Conservation (phyloP, 1,140 invertebrate genomes). For the Ceratosolen solmsi region DNA sequence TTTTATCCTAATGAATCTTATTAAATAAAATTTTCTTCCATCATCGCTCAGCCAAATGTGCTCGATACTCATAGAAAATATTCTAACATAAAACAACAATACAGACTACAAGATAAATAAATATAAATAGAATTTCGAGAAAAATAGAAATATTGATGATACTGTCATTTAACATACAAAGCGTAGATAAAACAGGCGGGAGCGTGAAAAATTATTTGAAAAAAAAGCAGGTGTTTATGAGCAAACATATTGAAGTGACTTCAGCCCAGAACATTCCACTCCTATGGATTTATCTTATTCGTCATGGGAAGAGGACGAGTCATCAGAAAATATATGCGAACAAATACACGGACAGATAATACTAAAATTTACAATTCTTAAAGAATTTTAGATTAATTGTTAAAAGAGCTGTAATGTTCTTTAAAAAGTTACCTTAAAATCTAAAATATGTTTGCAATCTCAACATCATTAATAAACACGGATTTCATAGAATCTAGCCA, state of each 20-base stretch:
- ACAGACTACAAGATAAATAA: too few relatives aligned
- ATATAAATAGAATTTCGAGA: neutral
- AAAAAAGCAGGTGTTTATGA: conserved; percentile 59
- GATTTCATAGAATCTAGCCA: neutral
- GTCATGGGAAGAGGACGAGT: conserved; percentile 5
- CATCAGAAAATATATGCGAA: neutral
- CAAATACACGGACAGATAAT: too few relatives aligned
- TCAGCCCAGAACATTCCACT: conserved; percentile 49
- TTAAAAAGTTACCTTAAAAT: neutral
- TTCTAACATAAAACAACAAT: too few relatives aligned
- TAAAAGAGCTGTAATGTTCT: neutral
- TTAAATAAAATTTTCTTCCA: too few relatives aligned
- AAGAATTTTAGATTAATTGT: neutral
- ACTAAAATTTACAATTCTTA: neutral
- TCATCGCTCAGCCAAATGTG: too few relatives aligned
- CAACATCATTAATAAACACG: neutral
- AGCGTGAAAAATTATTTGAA: conserved; percentile 60
- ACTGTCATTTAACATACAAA: conserved; percentile 5
- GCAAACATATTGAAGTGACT: conserved; percentile 48
- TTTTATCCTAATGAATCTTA: too few relatives aligned
- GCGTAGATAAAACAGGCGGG: conserved; percentile 13
- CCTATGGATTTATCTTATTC: conserved; percentile 9
- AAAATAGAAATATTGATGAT: conserved; percentile 29
- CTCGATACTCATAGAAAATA: too few relatives aligned
- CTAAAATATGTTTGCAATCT: neutral